Base-by-base conservation (phyloP, 2,888 invertebrate genomes). In the Globia sparganii region DNA sequence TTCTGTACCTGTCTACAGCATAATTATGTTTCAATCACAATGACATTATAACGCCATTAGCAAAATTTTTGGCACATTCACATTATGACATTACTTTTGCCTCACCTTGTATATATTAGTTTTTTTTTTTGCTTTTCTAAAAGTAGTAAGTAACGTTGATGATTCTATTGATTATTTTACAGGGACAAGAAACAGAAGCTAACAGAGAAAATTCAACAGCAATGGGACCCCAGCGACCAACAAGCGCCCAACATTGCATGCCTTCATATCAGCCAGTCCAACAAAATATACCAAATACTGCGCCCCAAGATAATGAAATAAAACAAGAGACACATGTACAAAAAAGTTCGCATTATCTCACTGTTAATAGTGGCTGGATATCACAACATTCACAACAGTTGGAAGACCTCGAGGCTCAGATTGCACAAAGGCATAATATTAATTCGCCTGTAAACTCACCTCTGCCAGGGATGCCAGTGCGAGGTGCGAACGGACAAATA, bases 401-500 rank as follows among this genome's bases (percentile, higher is more conserved):
- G 76, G 95, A 95, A 66, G 93, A 91, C 61, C 86, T 92, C 15
- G 96, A 95, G 31, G 72, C 88, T 40, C 85, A 83, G 53, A 53
- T 69, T 43, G 90, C 89, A 58, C 95, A 94, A 76, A 94, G 94
- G 83, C 88, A 90, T 25, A 91, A 81, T 70, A 91, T 70, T 90
- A 58, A 77, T 91, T 53, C 88, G 87, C 66, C 91, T 56, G 80
- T 89, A 40, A 93, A 91, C 77, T 90, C 90, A 13, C 76, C 93
- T 21, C 86, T 92, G 75, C 91, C 93, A 5, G 95, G 96, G 46
- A 85, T 95, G 81, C 96, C 96, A 5, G 95, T 97, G 58, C 91
- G 97, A 77, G 97, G 97, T 18, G 97, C 97, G 0, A 97, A 97
- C 84, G 97, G 97, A 64, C 97, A 97, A 92, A 95, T 97, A 69